Evolutionary conservation across 2,113 vertebrate species (phyloP).

Genomic region (Stigmatopora argus): DNA sequence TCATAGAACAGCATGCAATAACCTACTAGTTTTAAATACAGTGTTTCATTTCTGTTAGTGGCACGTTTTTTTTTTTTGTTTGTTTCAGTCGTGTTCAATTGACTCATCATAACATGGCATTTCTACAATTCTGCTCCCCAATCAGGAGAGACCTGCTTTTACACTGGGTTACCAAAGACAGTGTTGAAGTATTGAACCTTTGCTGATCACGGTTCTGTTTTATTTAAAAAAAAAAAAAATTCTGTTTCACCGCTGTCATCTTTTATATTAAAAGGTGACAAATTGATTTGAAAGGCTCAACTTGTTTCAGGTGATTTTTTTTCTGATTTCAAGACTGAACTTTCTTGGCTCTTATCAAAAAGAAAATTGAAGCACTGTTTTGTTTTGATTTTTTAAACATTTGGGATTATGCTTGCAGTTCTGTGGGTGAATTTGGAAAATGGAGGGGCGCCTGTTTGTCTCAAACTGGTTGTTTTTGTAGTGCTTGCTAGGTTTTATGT

Average conservation of each 20-base stretch:
- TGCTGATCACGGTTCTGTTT: not conserved
- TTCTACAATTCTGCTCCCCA: not conserved
- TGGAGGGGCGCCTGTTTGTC: slow-evolving; percentile 28
- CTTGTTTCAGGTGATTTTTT: not conserved
- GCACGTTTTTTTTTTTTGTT: no score
- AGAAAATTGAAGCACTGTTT: not conserved
- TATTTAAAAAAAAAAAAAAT: not conserved
- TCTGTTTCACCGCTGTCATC: slow-evolving; percentile 10
- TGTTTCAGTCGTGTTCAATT: not conserved
- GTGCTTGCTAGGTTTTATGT: slow-evolving; percentile 29
- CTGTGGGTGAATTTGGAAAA: slow-evolving; percentile 26
- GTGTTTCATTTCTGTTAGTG: not conserved
- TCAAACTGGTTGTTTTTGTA: slow-evolving; percentile 21
- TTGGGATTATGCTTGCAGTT: slow-evolving; percentile 64
- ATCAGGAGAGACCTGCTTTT: not conserved
- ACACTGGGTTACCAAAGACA: not conserved
- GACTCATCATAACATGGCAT: not conserved
- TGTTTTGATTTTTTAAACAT: not conserved
- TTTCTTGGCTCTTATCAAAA: not conserved
- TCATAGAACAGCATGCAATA: not conserved
- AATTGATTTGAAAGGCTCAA: not conserved
- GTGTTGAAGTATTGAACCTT: not conserved
- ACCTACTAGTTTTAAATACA: not conserved
- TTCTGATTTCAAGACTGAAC: not conserved
- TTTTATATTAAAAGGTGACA: slow-evolving; percentile 61